Conservation (phyloP, 2,113 vertebrate species). For the Gila orcuttii region DNA sequence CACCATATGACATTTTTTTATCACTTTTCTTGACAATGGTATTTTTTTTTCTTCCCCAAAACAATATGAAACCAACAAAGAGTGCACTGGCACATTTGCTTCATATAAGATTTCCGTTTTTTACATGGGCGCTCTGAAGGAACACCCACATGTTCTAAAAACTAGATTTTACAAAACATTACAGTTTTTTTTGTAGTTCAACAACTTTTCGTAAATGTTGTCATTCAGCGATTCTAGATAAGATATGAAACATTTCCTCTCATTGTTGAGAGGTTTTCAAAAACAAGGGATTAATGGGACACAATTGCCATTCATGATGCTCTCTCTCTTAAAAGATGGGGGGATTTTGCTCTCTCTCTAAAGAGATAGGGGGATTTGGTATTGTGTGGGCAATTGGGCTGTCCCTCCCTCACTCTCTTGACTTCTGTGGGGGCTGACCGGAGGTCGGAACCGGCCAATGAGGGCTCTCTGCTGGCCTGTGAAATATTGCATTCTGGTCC, state of each 20-base stretch:
- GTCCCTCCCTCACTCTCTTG: conserved; percentile 58
- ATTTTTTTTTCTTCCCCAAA: background rate
- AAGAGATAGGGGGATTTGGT: conserved; percentile 55
- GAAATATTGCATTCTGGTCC: conserved; percentile 90
- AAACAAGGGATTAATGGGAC: conserved; percentile 55
- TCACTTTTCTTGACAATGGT: background rate
- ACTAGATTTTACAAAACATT: background rate
- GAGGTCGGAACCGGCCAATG: conserved; percentile 85
- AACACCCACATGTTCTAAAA: background rate
- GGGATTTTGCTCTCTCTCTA: conserved; percentile 42
- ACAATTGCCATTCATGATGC: conserved; percentile 53
- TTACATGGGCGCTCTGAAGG: background rate
- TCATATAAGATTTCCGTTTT: background rate
- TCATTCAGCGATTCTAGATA: conserved; percentile 27
- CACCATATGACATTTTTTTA: background rate
- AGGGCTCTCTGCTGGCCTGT: conserved; percentile 80
- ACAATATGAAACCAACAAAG: background rate
- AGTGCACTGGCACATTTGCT: background rate
- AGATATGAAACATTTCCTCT: conserved; percentile 53
- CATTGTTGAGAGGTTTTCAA: conserved; percentile 51
- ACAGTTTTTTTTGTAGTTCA: background rate
- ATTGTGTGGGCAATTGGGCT: conserved; percentile 59
- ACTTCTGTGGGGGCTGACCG: conserved; percentile 80
- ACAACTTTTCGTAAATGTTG: background rate
- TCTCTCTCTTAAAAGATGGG: conserved; percentile 51